phyloP scores from a whole-genome alignment of 1,140 invertebrate species.

The Cydia pomonella region DNA sequence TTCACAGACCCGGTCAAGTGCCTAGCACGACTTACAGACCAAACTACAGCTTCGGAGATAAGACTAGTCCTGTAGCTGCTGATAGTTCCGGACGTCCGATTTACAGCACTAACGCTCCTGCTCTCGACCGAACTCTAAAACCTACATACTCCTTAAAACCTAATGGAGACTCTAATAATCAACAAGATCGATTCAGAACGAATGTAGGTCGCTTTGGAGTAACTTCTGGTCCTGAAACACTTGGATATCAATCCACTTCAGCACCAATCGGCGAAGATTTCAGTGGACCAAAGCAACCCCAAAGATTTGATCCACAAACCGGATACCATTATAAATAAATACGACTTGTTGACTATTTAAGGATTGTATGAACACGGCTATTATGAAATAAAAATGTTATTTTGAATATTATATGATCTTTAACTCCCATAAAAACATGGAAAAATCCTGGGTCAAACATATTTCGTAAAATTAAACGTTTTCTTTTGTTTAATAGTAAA shows the following conservation, averaged over 20 bases:
- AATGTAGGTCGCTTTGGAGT: constrained; percentile 2
- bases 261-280: constrained; percentile 57
- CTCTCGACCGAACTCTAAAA: constrained; percentile 3
- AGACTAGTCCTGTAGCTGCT: constrained; percentile 25
- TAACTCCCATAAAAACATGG: not conserved
- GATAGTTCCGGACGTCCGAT: constrained; percentile 41
- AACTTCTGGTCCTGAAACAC: not conserved
- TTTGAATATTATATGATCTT: not conserved
- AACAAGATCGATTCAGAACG: not conserved
- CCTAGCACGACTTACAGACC: constrained; percentile 39
- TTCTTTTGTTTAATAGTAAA: no score
- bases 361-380: not conserved
- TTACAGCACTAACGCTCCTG: constrained; percentile 11
- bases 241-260: constrained; percentile 11
- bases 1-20: not conserved
- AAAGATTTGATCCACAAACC: constrained; percentile 55
- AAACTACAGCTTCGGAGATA: constrained; percentile 31
- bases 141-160: not conserved
- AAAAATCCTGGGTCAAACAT: no score
- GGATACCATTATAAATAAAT: constrained; percentile 60
- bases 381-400: constrained; percentile 4
- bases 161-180: constrained; percentile 27
- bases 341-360: constrained; percentile 21
- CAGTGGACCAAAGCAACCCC: constrained; percentile 57
- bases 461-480: no score